Evolutionary conservation across 1,140 invertebrate genomes (phyloP), one percentile per base, ranked within the genome.

Genomic region (Chironomus tepperi): DNA sequence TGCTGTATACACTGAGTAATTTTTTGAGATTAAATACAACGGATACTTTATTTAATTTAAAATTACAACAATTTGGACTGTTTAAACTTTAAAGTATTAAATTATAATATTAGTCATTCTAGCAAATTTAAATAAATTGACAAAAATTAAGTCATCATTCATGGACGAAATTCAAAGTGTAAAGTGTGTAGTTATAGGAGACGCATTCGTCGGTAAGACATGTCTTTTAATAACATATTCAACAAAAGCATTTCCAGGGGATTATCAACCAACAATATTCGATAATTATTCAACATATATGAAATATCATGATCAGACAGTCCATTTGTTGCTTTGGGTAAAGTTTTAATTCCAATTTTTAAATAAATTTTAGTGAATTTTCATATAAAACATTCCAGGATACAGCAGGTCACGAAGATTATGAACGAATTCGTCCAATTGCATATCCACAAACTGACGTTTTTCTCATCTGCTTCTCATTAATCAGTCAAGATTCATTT

Each of bases 121-220:
- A n/a, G n/a, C n/a, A n/a, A n/a, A n/a, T n/a, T n/a, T n/a, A n/a
- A n/a, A n/a, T n/a, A n/a, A n/a, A n/a, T n/a, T n/a, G n/a, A n/a
- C n/a, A n/a, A n/a, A n/a, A n/a, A n/a, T n/a, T n/a, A n/a, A n/a
- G n/a, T n/a, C n/a, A n/a, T n/a, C n/a, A n/a, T n/a, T n/a, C n/a
- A n/a, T n/a, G n/a, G n/a, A n/a, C n/a, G n/a, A n/a, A n/a, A 57
- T 57, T 8, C 47, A 57, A 57, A 88, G 89, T 81, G 91, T 91
- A 77, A 91, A 91, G 80, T 92, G 90, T 84, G 90, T 91, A 64
- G 90, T 91, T 47, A 89, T 91, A 19, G 89, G 90, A 42, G 89
- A 89, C 80, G 89, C 89, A 77, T 88, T 89, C 70, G 90, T 91
- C 9, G 90, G 90, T 80, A 92, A 93, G 83, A 92, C 91, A 1